Evolutionary conservation across 2,113 vertebrate species (phyloP).

Genomic region (Semicossyphus pulcher): DNA sequence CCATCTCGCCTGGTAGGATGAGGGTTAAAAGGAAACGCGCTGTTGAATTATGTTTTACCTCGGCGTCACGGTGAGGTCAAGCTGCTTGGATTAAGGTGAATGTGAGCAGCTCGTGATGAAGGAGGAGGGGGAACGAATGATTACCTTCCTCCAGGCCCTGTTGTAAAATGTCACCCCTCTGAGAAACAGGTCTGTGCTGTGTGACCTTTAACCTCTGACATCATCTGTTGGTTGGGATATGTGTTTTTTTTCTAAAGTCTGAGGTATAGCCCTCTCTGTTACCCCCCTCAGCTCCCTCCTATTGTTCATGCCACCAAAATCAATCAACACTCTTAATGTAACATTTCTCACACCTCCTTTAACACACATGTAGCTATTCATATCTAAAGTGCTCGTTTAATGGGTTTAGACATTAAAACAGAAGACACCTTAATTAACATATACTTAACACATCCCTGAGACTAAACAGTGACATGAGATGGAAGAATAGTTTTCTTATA

Average conservation of each 20-base stretch:
- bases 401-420: too few relatives aligned
- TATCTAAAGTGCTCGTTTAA: too few relatives aligned
- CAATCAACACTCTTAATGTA: not conserved
- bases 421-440: not conserved
- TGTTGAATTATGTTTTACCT: slow-evolving; percentile 60
- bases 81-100: slow-evolving; percentile 58
- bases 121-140: slow-evolving; percentile 30
- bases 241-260: slow-evolving; percentile 26
- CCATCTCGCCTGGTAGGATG: slow-evolving; percentile 30
- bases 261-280: not conserved
- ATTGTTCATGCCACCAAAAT: not conserved
- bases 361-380: too few relatives aligned
- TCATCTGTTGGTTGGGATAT: slow-evolving; percentile 19
- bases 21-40: slow-evolving; percentile 57
- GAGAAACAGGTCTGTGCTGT: slow-evolving; percentile 35
- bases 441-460: not conserved
- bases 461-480: too few relatives aligned
- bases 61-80: slow-evolving; percentile 46
- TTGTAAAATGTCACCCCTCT: slow-evolving; percentile 60
- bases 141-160: slow-evolving; percentile 42
- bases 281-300: not conserved
- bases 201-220: slow-evolving; percentile 49
- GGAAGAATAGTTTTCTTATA: too few relatives aligned
- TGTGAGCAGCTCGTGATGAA: not conserved
- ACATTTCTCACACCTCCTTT: not conserved